Conservation (phyloP, 2,888 invertebrate species). For the Caenorhabditis parvicauda region DNA sequence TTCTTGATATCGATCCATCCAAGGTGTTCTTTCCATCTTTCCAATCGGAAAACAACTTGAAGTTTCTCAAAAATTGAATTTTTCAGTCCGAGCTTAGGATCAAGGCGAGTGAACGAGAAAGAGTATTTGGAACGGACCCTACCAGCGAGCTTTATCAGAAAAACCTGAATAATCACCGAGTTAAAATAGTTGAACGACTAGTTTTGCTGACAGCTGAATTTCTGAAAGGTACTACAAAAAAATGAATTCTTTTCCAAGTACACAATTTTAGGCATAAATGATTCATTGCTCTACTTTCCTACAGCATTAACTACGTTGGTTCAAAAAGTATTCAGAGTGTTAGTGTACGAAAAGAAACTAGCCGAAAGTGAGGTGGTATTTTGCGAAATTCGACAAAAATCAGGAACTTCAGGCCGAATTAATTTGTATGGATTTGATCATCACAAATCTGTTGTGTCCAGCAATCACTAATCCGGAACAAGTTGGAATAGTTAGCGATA, state of each 20-base stretch:
- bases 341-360: slow-evolving; percentile 28
- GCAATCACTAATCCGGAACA: slow-evolving; percentile 89
- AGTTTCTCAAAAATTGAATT: not conserved
- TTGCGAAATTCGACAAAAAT: too few species aligned
- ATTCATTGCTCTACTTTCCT: slow-evolving; percentile 80
- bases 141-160: slow-evolving; percentile 73
- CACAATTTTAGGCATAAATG: slow-evolving; percentile 68
- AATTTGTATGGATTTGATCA: slow-evolving; percentile 81
- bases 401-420: not conserved
- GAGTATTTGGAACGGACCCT: slow-evolving; percentile 38
- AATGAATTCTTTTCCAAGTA: not conserved
- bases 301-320: slow-evolving; percentile 85
- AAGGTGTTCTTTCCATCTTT: slow-evolving; percentile 66
- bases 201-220: slow-evolving; percentile 79
- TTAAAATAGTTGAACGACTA: slow-evolving; percentile 72
- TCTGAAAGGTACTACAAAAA: slow-evolving; percentile 71
- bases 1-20: slow-evolving; percentile 85
- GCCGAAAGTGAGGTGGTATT: slow-evolving; percentile 9
- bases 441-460: slow-evolving; percentile 90
- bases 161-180: slow-evolving; percentile 77
- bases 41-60: not conserved
- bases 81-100: slow-evolving; percentile 73
- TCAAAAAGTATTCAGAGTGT: slow-evolving; percentile 75
- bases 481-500: slow-evolving; percentile 82
- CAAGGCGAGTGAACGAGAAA: slow-evolving; percentile 67